Conservation (phyloP, 2,888 invertebrate species). For the Caenorhabditis uteleia region DNA sequence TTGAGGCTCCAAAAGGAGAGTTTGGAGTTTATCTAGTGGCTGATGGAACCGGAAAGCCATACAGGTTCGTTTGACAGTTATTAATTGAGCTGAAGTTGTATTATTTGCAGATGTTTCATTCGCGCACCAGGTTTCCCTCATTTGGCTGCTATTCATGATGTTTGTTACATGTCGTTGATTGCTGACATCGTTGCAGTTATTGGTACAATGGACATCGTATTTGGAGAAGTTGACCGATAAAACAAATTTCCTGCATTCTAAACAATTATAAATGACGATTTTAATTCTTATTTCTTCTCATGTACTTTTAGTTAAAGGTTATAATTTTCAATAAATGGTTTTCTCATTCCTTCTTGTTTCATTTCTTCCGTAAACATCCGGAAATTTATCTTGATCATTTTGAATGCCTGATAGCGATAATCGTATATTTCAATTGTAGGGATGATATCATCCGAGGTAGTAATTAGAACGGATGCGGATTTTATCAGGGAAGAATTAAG, state of each 20-base stretch:
- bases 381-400: too few relatives aligned
- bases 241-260: neutral
- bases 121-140: constrained; percentile 73
- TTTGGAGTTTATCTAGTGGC: constrained; percentile 96
- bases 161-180: constrained; percentile 86
- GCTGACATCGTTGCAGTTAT: constrained; percentile 98
- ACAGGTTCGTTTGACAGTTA: constrained; percentile 74
- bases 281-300: neutral
- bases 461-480: too few relatives aligned
- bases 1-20: constrained; percentile 93
- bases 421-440: too few relatives aligned
- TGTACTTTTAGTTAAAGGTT: neutral
- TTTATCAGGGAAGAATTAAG: too few relatives aligned
- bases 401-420: too few relatives aligned
- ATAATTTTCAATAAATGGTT: neutral
- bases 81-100: neutral
- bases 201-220: constrained; percentile 76
- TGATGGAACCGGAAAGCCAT: constrained; percentile 92
- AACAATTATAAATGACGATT: neutral
- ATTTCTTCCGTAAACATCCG: too few relatives aligned
- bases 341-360: too few relatives aligned
- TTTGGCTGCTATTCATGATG: constrained; percentile 82
- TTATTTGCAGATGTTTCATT: constrained; percentile 72
- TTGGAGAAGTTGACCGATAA: constrained; percentile 73
- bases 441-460: too few relatives aligned